Conservation (phyloP, 2,797 vertebrate genomes). For the Eulemur albifrons region DNA sequence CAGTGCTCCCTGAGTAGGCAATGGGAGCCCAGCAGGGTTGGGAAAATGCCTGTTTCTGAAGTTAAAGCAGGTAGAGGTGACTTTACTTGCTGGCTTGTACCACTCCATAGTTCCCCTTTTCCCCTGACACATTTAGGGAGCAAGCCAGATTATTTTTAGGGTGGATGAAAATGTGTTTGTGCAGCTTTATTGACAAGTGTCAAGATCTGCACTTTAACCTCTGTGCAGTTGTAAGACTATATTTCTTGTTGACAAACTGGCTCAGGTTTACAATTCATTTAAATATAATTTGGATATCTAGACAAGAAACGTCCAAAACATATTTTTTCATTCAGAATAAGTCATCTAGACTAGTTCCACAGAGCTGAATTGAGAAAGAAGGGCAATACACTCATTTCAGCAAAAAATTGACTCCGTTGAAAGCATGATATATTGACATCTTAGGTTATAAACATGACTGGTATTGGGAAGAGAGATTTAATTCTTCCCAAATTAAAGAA, state of each 20-base stretch:
- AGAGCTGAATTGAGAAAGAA: constrained; percentile 45
- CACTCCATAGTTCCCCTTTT: background rate
- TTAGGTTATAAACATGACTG: constrained; percentile 48
- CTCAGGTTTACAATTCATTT: background rate
- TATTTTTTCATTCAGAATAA: constrained; percentile 48
- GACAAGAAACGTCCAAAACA: constrained; percentile 38
- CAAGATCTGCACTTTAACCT: background rate
- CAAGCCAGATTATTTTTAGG: background rate
- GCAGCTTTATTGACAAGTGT: background rate
- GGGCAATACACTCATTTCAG: constrained; percentile 41
- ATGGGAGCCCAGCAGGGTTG: background rate
- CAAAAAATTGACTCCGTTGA: constrained; percentile 50
- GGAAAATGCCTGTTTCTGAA: background rate
- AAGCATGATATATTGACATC: constrained; percentile 38
- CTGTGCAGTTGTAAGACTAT: background rate
- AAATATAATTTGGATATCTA: background rate
- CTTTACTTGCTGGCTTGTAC: background rate
- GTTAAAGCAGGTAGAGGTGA: background rate
- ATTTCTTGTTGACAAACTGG: background rate
- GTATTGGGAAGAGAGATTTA: constrained; percentile 58
- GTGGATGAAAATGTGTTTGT: background rate
- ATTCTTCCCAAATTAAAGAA: constrained; percentile 59
- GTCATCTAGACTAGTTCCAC: background rate
- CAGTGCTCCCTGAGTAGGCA: background rate
- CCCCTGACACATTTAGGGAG: background rate